Conservation (phyloP, 2,113 vertebrate species). For the Gambusia holbrooki region DNA sequence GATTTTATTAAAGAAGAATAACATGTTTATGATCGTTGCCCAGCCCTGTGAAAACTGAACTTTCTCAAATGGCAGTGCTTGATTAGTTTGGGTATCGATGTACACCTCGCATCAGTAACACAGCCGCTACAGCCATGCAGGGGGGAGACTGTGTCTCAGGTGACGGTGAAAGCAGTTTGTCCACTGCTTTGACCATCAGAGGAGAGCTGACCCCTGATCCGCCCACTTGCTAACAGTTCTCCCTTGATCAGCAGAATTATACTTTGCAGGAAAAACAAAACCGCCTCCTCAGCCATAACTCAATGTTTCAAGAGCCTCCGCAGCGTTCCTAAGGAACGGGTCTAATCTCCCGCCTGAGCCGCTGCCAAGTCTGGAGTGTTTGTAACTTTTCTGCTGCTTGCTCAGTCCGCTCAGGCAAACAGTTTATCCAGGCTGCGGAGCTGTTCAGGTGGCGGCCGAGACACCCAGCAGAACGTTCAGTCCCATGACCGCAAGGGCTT, state of each 20-base stretch:
- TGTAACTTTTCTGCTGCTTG: constrained; percentile 18
- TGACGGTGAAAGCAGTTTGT: background rate
- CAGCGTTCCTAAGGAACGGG: constrained; percentile 60
- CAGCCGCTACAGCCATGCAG: background rate
- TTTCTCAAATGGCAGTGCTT: background rate
- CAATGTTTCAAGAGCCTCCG: constrained; percentile 39
- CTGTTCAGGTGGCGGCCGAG: constrained; percentile 12
- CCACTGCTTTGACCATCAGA: background rate
- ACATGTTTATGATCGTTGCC: background rate
- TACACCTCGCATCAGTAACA: background rate
- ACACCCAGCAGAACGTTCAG: background rate
- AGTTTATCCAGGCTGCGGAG: constrained; percentile 22
- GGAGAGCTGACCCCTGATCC: background rate
- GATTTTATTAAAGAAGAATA: background rate
- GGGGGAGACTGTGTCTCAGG: background rate
- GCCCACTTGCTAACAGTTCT: background rate
- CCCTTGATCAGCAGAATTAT: background rate
- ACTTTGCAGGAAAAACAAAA: background rate
- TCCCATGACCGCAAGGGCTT: constrained; percentile 22
- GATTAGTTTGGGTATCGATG: background rate
- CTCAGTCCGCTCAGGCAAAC: constrained; percentile 21
- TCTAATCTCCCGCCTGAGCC: constrained; percentile 41
- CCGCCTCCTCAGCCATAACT: constrained; percentile 64
- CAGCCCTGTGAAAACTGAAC: background rate
- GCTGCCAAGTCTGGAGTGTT: constrained; percentile 12